phyloP scores from a whole-genome alignment of 1,140 invertebrate species.

The Stegodyphus dumicola region DNA sequence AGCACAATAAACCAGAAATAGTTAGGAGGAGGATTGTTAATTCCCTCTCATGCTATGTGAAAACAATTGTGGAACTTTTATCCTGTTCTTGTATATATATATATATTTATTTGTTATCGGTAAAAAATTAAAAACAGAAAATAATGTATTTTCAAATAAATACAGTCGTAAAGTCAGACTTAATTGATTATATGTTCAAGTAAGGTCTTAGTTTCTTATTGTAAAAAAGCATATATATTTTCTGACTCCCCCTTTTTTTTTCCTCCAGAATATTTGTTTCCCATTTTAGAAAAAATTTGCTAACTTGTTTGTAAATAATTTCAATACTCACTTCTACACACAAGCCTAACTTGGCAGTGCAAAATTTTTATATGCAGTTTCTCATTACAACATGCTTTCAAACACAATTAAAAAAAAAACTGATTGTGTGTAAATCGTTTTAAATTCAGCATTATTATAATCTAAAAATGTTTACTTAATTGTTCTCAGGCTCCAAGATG shows the following conservation, averaged over 20 bases:
- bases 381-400: not conserved
- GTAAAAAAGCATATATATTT: no score
- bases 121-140: no score
- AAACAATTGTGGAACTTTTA: no score
- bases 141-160: no score
- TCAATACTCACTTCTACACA: not conserved
- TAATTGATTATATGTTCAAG: no score
- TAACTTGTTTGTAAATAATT: not conserved
- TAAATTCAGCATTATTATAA: not conserved
- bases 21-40: not conserved
- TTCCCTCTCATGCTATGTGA: no score
- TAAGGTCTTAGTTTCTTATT: no score
- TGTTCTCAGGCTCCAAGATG: constrained; percentile 55
- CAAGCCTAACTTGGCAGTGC: not conserved
- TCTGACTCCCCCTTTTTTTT: not conserved
- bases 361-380: not conserved
- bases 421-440: not conserved
- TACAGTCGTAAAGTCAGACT: no score
- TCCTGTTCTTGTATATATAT: no score
- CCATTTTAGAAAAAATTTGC: not conserved
- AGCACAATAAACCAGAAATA: not conserved
- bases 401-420: not conserved
- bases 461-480: constrained; percentile 33
- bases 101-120: no score
- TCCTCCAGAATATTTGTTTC: not conserved